Base-by-base conservation (phyloP, 2,797 vertebrate genomes). In the Mormyrus proboscirostris region DNA sequence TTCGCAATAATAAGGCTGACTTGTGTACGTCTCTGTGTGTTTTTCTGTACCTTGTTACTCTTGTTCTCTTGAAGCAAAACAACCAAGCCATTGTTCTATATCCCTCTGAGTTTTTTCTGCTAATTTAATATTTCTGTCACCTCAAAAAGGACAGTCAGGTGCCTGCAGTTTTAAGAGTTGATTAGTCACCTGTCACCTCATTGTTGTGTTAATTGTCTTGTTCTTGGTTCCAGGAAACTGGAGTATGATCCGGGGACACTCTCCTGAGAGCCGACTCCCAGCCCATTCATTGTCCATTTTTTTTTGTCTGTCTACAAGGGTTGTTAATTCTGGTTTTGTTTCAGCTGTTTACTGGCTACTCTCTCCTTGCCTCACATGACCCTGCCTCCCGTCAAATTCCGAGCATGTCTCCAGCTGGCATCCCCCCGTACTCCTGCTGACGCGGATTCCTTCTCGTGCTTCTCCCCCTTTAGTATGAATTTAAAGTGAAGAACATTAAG, bases 401-500 rank as follows among this genome's bases (percentile, higher is more conserved):
- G 49, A 50, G 49, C 49, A 2, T 33, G 10, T 14, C 59, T 65
- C 19, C 59, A 10, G 7, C 22, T 65, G 59, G 59, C 59, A 22
- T 29, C 6, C n/a, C 12, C 8, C 22, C 9, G 7, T 65, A 25
- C 3, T 29, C 59, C 22, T 22, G 0, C n/a, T 65, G n/a, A 69
- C 1, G 62, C 62, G 12, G 49, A 25, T 47, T 51, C 41, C n/a
- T 86, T 14, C 12, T 82, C 6, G 25, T 6, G 2, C 5, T 50
- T 47, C 87, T n/a, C 89, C 44, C 12, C 53, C 49, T 0, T 0
- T 96, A 99, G 98, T 99, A 99, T 91, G 98, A 99, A 91, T 99
- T 99, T 93, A 99, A 99, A 94, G 96, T 98, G 93, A 99, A 99
- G 96, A 99, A 98, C 91, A 98, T 99, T 65, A 99, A 99, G 96